phyloP scores from a whole-genome alignment of 2,113 vertebrate species.

The Caretta caretta region DNA sequence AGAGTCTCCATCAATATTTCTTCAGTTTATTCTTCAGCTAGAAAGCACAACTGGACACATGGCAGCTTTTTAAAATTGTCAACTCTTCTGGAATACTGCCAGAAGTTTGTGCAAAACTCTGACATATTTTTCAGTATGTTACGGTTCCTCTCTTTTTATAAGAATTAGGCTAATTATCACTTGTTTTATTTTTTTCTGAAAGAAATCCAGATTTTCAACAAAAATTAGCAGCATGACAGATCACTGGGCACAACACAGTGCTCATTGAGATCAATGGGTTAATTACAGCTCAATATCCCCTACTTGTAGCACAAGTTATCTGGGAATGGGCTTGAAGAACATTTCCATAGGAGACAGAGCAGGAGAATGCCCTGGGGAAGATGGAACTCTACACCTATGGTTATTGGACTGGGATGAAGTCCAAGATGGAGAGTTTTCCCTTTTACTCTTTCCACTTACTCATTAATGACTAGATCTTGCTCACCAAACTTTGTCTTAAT shows the following conservation, averaged over 20 bases:
- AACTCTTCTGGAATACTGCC: background rate
- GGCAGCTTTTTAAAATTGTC: background rate
- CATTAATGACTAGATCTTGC: background rate
- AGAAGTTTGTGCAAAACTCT: background rate
- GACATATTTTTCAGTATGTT: rapidly evolving
- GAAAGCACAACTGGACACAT: background rate
- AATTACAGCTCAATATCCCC: background rate
- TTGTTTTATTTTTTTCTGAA: background rate
- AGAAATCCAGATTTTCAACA: background rate
- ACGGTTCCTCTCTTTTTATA: background rate
- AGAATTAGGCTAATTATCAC: rapidly evolving
- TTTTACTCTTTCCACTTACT: background rate
- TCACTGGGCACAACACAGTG: background rate
- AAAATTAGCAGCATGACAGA: background rate
- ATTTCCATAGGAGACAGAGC: background rate
- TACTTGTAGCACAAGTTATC: background rate
- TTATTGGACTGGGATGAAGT: background rate
- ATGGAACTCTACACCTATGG: background rate
- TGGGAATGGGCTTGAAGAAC: background rate
- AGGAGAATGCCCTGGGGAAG: background rate
- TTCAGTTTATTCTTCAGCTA: background rate
- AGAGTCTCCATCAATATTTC: background rate
- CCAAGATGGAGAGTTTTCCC: background rate
- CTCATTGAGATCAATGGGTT: background rate
- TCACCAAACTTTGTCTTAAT: background rate